These are phyloP conservation scores for Dasypolia templi DNA, from an alignment of 2,888 invertebrate species.

Conservation along the genomic window DNA sequence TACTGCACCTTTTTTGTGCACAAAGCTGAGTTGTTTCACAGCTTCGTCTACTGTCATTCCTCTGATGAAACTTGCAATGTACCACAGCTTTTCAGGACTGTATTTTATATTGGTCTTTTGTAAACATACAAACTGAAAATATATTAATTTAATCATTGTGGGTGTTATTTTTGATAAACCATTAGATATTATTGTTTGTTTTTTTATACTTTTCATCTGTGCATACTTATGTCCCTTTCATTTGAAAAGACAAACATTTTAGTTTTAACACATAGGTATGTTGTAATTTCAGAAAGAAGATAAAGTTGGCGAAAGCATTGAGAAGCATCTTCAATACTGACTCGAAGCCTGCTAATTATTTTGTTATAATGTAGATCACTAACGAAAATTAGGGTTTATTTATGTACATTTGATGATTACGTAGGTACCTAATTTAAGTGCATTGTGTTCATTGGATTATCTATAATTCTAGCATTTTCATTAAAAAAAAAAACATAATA, in stretches of 20 bases:
- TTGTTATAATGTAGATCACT: neutral
- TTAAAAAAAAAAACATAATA: neutral
- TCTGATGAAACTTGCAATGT: constrained; percentile 95
- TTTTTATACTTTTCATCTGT: neutral
- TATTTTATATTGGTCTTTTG: constrained; percentile 96
- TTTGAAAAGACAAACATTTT: neutral
- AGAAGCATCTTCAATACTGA: constrained; percentile 21
- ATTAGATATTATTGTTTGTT: neutral
- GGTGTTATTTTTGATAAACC: neutral
- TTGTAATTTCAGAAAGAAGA: constrained; percentile 51
- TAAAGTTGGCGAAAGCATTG: constrained; percentile 6
- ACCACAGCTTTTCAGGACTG: constrained; percentile 98
- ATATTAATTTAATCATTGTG: neutral
- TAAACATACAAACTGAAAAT: constrained; percentile 96
- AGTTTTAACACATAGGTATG: constrained; percentile 14
- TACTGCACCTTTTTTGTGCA: constrained; percentile 94
- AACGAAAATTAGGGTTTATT: neutral
- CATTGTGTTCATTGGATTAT: neutral
- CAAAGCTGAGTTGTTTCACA: constrained; percentile 96
- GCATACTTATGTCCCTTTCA: neutral
- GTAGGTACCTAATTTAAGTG: neutral
- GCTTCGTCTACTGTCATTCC: constrained; percentile 99
- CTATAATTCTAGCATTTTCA: neutral
- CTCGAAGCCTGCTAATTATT: neutral
- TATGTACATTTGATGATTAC: neutral